A percentile compares a stretch with the other conserved stretches of the same genome.
Conservation (phyloP, 1,140 invertebrate species). For the Ruditapes philippinarum region DNA sequence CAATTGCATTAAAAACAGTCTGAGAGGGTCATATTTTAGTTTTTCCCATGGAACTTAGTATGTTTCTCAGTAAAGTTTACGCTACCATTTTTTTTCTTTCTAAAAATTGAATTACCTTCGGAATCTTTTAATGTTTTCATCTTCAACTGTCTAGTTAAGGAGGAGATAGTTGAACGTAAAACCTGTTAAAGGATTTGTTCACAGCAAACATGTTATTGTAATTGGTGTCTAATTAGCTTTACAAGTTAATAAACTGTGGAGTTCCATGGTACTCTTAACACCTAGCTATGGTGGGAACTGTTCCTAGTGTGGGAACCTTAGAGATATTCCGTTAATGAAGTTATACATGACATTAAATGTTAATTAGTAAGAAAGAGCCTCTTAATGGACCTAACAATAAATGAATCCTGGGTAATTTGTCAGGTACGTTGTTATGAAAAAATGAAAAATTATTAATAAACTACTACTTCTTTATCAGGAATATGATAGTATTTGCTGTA, state of each 20-base stretch:
- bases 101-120: slow-evolving; percentile 38
- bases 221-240: slow-evolving; percentile 32
- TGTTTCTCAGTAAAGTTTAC: not conserved
- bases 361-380: slow-evolving; percentile 1
- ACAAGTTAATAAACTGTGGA: slow-evolving; percentile 52
- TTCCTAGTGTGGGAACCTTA: not conserved
- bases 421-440: too few species aligned
- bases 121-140: slow-evolving; percentile 26
- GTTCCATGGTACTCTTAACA: slow-evolving; percentile 29
- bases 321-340: not conserved
- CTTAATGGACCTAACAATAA: not conserved
- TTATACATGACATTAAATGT: slow-evolving; percentile 37
- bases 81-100: not conserved
- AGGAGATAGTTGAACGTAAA: not conserved
- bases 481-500: too few species aligned
- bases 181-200: slow-evolving; percentile 41
- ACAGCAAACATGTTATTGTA: slow-evolving; percentile 36
- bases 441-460: too few species aligned
- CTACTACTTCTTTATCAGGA: too few species aligned
- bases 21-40: slow-evolving; percentile 17
- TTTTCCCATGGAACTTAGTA: slow-evolving; percentile 49
- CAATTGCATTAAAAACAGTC: slow-evolving; percentile 24
- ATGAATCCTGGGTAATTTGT: not conserved
- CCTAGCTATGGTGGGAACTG: slow-evolving; percentile 42
- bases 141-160: slow-evolving; percentile 44